These are phyloP conservation scores for Cerastoderma edule DNA, from an alignment of 2,888 invertebrate species.

Conservation along the genomic window DNA sequence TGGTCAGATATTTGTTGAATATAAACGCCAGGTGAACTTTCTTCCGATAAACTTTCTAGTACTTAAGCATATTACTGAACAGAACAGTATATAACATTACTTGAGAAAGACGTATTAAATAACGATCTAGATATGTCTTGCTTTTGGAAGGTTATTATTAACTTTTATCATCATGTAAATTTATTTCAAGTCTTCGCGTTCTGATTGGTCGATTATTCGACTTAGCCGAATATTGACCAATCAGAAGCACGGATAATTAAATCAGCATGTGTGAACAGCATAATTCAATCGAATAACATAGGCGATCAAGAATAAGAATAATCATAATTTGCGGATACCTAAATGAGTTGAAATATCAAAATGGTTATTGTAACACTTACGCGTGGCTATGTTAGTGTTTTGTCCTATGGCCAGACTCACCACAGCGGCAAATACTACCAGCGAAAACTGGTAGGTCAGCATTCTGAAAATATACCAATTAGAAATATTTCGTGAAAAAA, in stretches of 20 bases:
- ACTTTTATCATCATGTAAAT: too few species aligned
- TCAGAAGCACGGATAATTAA: not conserved
- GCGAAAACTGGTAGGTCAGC: not conserved
- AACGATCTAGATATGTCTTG: too few species aligned
- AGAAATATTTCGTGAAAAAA: too few species aligned
- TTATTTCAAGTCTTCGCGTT: too few species aligned
- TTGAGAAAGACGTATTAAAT: too few species aligned
- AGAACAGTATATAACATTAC: too few species aligned
- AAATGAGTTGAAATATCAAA: not conserved
- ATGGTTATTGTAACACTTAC: not conserved
- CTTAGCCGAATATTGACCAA: not conserved
- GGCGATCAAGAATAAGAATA: not conserved
- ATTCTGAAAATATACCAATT: conserved; percentile 15
- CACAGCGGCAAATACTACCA: conserved; percentile 2
- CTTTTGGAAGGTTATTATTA: too few species aligned
- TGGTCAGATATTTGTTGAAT: too few species aligned
- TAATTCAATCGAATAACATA: not conserved
- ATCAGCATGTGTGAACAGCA: not conserved
- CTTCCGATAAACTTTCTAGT: too few species aligned
- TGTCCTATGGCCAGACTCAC: not conserved
- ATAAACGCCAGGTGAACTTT: too few species aligned
- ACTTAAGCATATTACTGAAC: too few species aligned
- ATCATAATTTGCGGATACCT: not conserved
- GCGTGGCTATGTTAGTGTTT: conserved; percentile 7
- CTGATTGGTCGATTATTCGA: too few species aligned